Conservation (phyloP, 2,888 invertebrate species). For the Caenorhabditis imperialis region DNA sequence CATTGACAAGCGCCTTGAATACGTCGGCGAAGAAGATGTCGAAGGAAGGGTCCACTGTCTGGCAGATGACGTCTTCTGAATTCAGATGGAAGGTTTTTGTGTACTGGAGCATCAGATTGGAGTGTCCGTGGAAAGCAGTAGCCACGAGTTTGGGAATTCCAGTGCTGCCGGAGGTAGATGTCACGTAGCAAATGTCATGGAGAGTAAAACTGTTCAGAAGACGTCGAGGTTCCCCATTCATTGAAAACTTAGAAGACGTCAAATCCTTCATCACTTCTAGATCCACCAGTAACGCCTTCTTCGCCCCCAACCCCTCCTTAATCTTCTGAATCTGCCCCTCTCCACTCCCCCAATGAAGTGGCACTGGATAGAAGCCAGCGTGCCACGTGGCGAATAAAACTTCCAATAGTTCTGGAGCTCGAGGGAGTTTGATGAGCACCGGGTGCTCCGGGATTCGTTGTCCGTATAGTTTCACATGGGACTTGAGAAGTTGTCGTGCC, state of each 20-base stretch:
- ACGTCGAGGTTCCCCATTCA: background rate
- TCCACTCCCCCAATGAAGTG: slow-evolving; percentile 17
- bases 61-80: slow-evolving; percentile 59
- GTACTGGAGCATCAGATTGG: slow-evolving; percentile 67
- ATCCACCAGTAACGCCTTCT: background rate
- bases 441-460: slow-evolving; percentile 15
- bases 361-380: slow-evolving; percentile 34
- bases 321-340: slow-evolving; percentile 5
- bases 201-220: slow-evolving; percentile 5
- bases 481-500: background rate
- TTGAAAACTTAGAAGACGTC: background rate
- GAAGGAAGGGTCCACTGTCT: slow-evolving; percentile 73
- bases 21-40: slow-evolving; percentile 77
- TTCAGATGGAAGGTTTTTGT: slow-evolving; percentile 51
- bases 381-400: slow-evolving; percentile 26
- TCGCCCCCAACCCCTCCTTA: background rate
- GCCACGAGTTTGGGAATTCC: slow-evolving; percentile 71
- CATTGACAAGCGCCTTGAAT: slow-evolving; percentile 57
- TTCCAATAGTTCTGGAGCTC: slow-evolving; percentile 13
- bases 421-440: slow-evolving; percentile 17
- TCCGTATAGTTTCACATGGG: slow-evolving; percentile 4
- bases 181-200: slow-evolving; percentile 62
- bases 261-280: slow-evolving; percentile 2
- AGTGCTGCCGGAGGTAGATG: slow-evolving; percentile 74
- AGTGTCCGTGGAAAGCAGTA: slow-evolving; percentile 63